Evolutionary conservation across 2,797 vertebrate species (phyloP).

Genomic region (Xiphophorus birchmanni): DNA sequence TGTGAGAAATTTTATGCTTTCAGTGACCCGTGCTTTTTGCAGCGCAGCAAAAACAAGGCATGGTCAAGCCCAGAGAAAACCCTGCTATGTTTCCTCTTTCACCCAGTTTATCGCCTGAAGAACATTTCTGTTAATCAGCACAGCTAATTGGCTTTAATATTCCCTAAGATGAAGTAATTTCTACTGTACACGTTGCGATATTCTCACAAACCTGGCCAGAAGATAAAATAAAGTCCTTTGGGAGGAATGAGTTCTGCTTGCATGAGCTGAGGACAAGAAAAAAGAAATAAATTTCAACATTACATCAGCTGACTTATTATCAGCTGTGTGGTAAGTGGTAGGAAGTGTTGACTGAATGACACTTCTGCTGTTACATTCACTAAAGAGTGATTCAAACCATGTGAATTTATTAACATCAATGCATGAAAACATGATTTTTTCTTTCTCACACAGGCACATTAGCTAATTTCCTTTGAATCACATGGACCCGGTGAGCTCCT

Average conservation of each 20-base stretch:
- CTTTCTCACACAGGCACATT: constrained; percentile 29
- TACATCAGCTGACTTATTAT: constrained; percentile 54
- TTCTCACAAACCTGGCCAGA: constrained; percentile 17
- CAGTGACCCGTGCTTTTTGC: constrained; percentile 70
- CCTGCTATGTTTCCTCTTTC: constrained; percentile 35
- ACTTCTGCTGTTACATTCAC: constrained; percentile 60
- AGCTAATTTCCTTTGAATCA: constrained; percentile 47
- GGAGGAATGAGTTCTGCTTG: constrained; percentile 38
- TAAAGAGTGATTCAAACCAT: constrained; percentile 51
- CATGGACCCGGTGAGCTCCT: constrained; percentile 40
- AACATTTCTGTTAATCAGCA: constrained; percentile 19
- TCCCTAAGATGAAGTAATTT: constrained; percentile 31
- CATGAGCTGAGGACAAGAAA: constrained; percentile 20
- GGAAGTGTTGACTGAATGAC: constrained; percentile 61
- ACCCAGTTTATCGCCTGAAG: constrained; percentile 22
- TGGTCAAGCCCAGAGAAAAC: constrained; percentile 43
- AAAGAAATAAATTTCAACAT: constrained; percentile 43
- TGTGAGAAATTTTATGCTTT: constrained; percentile 62
- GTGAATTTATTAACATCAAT: constrained; percentile 58
- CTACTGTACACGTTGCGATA: constrained; percentile 6
- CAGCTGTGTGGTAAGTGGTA: constrained; percentile 46
- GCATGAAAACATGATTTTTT: constrained; percentile 47
- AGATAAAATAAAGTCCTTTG: constrained; percentile 42
- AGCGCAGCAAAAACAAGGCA: constrained; percentile 60
- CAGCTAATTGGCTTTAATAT: constrained; percentile 24